phyloP scores from a whole-genome alignment of 2,797 vertebrate genomes.

The Crocodylus rhombifer region DNA sequence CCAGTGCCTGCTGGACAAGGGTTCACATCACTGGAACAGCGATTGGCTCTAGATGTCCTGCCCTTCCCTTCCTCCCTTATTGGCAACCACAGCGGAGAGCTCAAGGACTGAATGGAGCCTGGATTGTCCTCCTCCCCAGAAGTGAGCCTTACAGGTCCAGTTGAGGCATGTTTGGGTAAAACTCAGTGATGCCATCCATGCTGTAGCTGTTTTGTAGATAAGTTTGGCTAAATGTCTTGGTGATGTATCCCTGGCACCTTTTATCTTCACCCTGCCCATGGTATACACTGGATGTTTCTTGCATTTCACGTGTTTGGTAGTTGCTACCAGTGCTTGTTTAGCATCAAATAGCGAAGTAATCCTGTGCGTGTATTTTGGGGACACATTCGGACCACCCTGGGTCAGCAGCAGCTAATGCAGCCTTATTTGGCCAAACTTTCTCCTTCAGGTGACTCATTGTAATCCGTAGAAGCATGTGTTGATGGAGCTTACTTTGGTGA shows the following conservation, averaged over 20 bases:
- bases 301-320: background rate
- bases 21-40: background rate
- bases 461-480: background rate
- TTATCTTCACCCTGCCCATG: background rate
- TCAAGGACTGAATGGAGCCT: background rate
- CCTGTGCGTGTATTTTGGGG: background rate
- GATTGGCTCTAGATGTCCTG: background rate
- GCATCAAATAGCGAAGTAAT: background rate
- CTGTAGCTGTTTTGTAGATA: background rate
- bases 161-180: conserved; percentile 3
- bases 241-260: conserved; percentile 21
- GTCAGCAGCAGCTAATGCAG: background rate
- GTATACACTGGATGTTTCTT: background rate
- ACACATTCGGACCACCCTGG: background rate
- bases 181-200: background rate
- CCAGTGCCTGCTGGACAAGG: background rate
- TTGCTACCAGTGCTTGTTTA: background rate
- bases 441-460: background rate
- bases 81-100: background rate
- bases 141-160: background rate
- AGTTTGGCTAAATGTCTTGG: background rate
- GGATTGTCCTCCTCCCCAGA: background rate
- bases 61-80: background rate
- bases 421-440: background rate
- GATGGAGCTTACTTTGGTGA: background rate